A percentile compares a stretch with the other conserved stretches of the same genome.
These are phyloP conservation scores for Diabrotica balteata DNA, from an alignment of 2,888 invertebrate species.

Conservation along the genomic window DNA sequence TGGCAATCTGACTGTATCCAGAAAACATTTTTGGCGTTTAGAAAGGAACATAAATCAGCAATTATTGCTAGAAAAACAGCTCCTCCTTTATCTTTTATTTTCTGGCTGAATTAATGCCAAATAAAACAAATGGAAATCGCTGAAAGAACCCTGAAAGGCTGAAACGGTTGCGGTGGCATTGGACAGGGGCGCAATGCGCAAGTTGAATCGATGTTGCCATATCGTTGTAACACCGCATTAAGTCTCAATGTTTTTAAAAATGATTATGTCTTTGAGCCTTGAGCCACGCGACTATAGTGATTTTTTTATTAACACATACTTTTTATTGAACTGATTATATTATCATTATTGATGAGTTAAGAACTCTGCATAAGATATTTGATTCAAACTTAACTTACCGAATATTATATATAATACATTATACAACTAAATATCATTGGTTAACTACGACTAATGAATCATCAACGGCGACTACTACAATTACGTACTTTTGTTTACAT, in stretches of 20 bases:
- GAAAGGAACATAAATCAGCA: slow-evolving; percentile 16
- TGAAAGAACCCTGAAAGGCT: slow-evolving; percentile 35
- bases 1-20: slow-evolving; percentile 1
- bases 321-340: not conserved
- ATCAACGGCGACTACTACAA: no score
- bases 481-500: no score
- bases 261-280: no score
- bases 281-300: no score
- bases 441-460: no score
- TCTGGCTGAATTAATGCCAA: slow-evolving; percentile 41
- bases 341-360: no score
- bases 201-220: slow-evolving; percentile 24
- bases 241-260: not conserved
- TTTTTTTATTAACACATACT: not conserved
- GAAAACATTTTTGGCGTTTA: slow-evolving; percentile 12
- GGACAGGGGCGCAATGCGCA: slow-evolving; percentile 48
- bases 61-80: slow-evolving; percentile 21
- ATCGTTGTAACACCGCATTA: not conserved
- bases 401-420: no score
- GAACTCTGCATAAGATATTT: no score
- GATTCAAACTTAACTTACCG: no score
- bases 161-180: slow-evolving; percentile 31
- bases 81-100: slow-evolving; percentile 30
- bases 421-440: no score
- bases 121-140: slow-evolving; percentile 38